phyloP scores from a whole-genome alignment of 2,888 invertebrate species.

The Troilus luridus region DNA sequence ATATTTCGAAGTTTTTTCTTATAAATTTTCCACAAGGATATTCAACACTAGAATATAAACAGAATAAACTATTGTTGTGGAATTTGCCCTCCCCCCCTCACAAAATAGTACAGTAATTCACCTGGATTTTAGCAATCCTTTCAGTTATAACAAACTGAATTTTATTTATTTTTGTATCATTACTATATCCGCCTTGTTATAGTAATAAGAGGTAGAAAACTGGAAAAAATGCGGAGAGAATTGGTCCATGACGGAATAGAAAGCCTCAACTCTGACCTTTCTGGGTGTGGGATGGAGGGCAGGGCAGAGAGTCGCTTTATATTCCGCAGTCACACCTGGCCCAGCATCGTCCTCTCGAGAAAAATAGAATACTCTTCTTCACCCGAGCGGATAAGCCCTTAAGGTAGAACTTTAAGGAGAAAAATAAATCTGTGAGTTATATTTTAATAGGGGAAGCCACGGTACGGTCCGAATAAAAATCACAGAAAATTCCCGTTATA shows the following conservation, averaged over 20 bases:
- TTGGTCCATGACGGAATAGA: neutral
- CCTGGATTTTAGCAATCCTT: too few species aligned
- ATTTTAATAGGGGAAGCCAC: neutral
- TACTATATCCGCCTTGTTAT: neutral
- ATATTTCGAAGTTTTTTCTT: too few species aligned
- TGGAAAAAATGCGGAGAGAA: conserved; percentile 1
- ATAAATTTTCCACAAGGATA: too few species aligned
- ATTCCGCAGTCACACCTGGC: conserved; percentile 24
- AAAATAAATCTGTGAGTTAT: neutral
- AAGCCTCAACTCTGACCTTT: conserved; percentile 50
- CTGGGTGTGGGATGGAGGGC: conserved; percentile 15
- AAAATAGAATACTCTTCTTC: neutral
- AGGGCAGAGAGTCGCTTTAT: neutral
- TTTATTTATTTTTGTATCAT: neutral
- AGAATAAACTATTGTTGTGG: too few species aligned
- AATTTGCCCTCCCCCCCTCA: too few species aligned
- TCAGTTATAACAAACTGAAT: neutral
- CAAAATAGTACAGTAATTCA: too few species aligned
- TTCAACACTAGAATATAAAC: too few species aligned
- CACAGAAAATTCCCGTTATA: too few species aligned
- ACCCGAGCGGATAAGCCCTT: neutral
- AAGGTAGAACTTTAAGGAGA: neutral
- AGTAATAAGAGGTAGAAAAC: neutral
- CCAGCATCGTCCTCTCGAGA: neutral
- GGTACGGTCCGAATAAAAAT: too few species aligned